Evolutionary conservation across 2,797 vertebrate species (phyloP).

Genomic region (Clarias laeviceps): DNA sequence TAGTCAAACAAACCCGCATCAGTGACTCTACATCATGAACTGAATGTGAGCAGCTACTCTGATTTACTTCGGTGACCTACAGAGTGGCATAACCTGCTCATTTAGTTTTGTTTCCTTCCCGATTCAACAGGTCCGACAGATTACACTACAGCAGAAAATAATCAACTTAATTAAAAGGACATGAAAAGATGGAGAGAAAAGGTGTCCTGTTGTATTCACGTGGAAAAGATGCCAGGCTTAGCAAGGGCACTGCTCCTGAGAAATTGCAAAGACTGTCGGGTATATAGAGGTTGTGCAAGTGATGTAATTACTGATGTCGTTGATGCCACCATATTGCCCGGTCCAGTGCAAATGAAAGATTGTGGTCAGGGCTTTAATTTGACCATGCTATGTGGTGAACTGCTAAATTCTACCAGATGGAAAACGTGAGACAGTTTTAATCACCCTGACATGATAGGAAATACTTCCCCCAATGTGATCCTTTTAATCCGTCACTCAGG

Average conservation of each 20-base stretch:
- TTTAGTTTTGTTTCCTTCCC: not conserved
- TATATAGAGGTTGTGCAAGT: too few relatives aligned
- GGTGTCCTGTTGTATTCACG: not conserved
- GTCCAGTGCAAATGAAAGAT: too few relatives aligned
- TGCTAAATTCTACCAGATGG: too few relatives aligned
- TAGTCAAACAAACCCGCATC: not conserved
- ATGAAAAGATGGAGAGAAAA: constrained; percentile 4
- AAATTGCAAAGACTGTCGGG: not conserved
- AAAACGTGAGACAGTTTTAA: too few relatives aligned
- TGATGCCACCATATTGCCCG: too few relatives aligned
- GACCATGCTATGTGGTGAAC: too few relatives aligned
- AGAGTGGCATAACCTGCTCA: not conserved
- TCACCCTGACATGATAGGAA: too few relatives aligned
- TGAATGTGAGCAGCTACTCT: not conserved
- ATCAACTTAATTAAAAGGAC: constrained; percentile 13
- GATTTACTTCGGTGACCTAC: not conserved
- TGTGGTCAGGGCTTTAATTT: too few relatives aligned
- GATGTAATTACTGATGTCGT: too few relatives aligned
- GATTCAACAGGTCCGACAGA: not conserved
- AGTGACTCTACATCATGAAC: not conserved
- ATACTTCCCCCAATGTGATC: too few relatives aligned
- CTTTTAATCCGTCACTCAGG: too few relatives aligned
- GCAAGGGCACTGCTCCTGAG: not conserved
- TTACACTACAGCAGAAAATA: not conserved
- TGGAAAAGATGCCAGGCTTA: not conserved